phyloP scores from a whole-genome alignment of 1,140 invertebrate species.

The Lysiphlebus fabarum region DNA sequence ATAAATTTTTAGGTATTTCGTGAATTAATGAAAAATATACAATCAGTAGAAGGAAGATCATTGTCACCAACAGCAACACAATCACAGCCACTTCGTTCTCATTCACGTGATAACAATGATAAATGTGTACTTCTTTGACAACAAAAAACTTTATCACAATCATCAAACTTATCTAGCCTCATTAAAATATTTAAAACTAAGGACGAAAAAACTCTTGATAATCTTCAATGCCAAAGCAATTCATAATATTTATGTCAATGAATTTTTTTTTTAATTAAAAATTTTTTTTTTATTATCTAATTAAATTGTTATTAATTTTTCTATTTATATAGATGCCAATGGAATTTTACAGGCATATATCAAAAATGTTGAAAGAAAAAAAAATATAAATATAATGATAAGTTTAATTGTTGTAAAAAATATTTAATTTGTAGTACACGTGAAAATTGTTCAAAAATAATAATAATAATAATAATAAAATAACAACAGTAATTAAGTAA shows the following conservation, averaged over 20 bases:
- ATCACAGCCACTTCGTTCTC: conserved; percentile 41
- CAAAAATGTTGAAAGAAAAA: conserved; percentile 1
- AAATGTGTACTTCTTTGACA: conserved; percentile 55
- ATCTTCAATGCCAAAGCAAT: conserved; percentile 8
- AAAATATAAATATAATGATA: conserved; percentile 10
- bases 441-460: too few species aligned
- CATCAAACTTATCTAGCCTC: neutral
- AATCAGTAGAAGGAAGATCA: conserved; percentile 51
- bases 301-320: conserved; percentile 22
- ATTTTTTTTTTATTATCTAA: conserved; percentile 37
- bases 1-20: conserved; percentile 56
- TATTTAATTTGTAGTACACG: too few species aligned
- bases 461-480: too few species aligned
- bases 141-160: conserved; percentile 28
- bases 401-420: conserved; percentile 3
- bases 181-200: conserved; percentile 4
- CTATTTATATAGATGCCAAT: conserved; percentile 11
- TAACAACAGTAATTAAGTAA: too few species aligned
- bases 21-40: conserved; percentile 64
- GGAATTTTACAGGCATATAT: conserved; percentile 4
- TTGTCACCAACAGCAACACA: conserved; percentile 43
- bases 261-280: conserved; percentile 27
- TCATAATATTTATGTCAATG: too few species aligned
- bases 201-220: conserved; percentile 9
- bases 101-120: conserved; percentile 39